Conservation (phyloP, 1,140 invertebrate genomes). For the Orchestia grillus region DNA sequence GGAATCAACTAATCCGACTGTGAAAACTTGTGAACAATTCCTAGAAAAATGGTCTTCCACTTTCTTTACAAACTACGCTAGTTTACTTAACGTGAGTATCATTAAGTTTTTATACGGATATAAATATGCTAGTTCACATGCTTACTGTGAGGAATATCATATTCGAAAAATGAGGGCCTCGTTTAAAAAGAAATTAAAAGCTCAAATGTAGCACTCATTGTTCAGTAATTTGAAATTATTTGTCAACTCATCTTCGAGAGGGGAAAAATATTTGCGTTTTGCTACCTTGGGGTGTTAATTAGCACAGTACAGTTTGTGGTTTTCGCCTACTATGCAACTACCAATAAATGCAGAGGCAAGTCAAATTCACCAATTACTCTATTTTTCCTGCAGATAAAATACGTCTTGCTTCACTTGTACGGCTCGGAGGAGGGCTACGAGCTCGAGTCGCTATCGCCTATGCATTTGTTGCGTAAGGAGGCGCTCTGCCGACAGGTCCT, state of each 20-base stretch:
- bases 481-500: conserved; percentile 51
- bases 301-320: background rate
- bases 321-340: background rate
- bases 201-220: background rate
- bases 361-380: background rate
- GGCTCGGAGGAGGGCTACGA: conserved; percentile 47
- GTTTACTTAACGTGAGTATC: conserved; percentile 77
- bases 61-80: conserved; percentile 84
- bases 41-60: conserved; percentile 76
- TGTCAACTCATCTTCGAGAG: background rate
- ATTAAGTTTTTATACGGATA: background rate
- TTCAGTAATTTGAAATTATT: background rate
- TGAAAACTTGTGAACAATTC: conserved; percentile 76
- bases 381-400: conserved; percentile 48
- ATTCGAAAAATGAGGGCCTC: background rate
- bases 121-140: background rate
- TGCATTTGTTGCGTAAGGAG: conserved; percentile 57
- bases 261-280: background rate
- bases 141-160: too few relatives aligned
- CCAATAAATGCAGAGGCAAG: background rate
- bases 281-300: background rate
- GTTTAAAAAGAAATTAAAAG: background rate
- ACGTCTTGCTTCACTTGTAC: conserved; percentile 56
- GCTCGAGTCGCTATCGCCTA: conserved; percentile 46
- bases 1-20: conserved; percentile 68